Conservation (phyloP, 2,888 invertebrate genomes). For the Yponomeuta evonymella region DNA sequence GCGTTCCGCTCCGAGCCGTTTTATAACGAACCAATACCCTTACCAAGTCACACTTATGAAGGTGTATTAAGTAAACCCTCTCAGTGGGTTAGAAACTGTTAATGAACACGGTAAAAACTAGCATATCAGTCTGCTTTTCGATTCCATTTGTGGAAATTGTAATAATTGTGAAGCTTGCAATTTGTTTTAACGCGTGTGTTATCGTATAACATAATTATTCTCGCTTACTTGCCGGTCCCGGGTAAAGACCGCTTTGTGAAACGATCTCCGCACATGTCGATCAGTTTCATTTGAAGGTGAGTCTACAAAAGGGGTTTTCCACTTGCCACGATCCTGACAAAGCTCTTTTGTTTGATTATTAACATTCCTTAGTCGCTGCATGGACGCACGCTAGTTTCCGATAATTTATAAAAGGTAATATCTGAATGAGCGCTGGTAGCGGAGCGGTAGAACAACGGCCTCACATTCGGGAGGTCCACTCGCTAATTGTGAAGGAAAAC, state of each 20-base stretch:
- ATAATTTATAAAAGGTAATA: too few species aligned
- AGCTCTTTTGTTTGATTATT: too few species aligned
- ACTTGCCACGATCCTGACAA: too few species aligned
- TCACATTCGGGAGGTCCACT: too few species aligned
- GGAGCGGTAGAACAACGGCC: too few species aligned
- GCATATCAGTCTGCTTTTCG: neutral
- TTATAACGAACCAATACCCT: neutral
- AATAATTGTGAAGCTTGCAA: conserved; percentile 5
- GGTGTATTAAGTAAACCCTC: neutral
- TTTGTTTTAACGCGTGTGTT: conserved; percentile 1
- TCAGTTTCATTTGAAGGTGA: neutral
- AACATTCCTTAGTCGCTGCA: too few species aligned
- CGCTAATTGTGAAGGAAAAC: too few species aligned
- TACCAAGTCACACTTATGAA: neutral
- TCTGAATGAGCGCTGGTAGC: too few species aligned
- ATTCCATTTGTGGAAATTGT: neutral
- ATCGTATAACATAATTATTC: neutral
- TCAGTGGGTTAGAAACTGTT: neutral
- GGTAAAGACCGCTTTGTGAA: neutral
- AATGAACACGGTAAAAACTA: neutral
- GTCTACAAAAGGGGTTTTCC: neutral
- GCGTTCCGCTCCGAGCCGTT: neutral
- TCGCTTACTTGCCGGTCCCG: neutral
- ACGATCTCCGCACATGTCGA: neutral
- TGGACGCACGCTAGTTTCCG: too few species aligned